A percentile compares a stretch with the other conserved stretches of the same genome.
Conservation (phyloP, 2,113 vertebrate species). For the Symphodus melops region DNA sequence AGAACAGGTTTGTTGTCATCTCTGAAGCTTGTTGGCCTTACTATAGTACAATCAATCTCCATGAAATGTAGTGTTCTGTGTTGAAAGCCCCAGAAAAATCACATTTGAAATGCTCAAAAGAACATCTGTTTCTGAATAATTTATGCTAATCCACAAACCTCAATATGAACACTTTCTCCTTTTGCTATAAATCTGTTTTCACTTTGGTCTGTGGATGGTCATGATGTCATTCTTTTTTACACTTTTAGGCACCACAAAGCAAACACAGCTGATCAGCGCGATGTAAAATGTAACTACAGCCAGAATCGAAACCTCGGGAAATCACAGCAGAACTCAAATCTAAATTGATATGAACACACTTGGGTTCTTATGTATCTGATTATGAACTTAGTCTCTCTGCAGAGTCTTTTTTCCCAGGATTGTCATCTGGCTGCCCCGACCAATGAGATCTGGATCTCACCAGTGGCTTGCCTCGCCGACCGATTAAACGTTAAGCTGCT, state of each 20-base stretch:
- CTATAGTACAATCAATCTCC: conserved; percentile 11
- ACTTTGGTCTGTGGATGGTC: conserved; percentile 22
- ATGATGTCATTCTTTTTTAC: conserved; percentile 2
- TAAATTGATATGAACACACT: background rate
- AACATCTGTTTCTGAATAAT: conserved; percentile 47
- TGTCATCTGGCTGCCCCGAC: conserved; percentile 11
- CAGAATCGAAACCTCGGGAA: background rate
- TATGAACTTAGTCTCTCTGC: background rate
- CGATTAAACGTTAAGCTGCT: conserved; percentile 73
- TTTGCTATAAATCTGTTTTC: background rate
- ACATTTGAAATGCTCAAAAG: background rate
- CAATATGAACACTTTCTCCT: background rate
- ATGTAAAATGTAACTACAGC: background rate
- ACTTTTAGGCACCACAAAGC: conserved; percentile 8
- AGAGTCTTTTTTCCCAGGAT: background rate
- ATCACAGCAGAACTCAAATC: background rate
- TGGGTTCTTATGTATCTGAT: background rate
- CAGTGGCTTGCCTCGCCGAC: conserved; percentile 23
- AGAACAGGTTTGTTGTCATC: conserved; percentile 10
- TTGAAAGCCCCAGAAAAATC: conserved; percentile 13
- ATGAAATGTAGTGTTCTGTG: conserved; percentile 8
- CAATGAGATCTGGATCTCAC: conserved; percentile 53
- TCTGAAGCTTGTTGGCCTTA: conserved; percentile 6
- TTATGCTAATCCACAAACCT: conserved; percentile 25
- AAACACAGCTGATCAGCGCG: background rate